Base-by-base conservation (phyloP, 2,797 vertebrate genomes). In the Hoplostethus mediterraneus region DNA sequence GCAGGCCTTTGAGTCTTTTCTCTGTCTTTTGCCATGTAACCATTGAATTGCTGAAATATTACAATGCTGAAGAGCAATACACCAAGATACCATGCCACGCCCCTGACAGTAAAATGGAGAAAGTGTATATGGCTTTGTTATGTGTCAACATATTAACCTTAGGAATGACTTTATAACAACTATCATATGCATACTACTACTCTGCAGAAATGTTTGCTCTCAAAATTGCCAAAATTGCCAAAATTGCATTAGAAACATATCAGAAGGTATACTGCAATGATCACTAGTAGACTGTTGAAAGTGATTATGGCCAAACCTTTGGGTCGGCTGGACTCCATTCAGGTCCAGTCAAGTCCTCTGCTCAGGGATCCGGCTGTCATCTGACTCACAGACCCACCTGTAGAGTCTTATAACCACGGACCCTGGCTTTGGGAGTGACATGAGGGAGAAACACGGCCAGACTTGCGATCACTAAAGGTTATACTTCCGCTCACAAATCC, bases 311-410 rank as follows among this genome's bases (percentile, higher is more conserved):
- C 12, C 5, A 58, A 80, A 92, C 92, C 90, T 92, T 62, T 80
- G 12, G 6, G 49, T 64, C 57, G 65, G 1, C 12, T 53, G 76
- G 69, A 81, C 38, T 85, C 82, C 91, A 93, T 93, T 8, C 10
- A 45, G 48, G 61, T 71, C 74, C 82, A 47, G 59, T 56, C 38
- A 40, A 67, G 45, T 72, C 67, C 71, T 57, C 71, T 14, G 31
- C 55, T 36, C 38, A 14, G 51, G 21, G 36, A 56, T 17, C 33
- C 55, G 40, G 49, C 28, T 51, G 47, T 75, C 58, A 48, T 57
- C 61, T 73, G 28, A 53, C 64, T 30, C 13, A 12, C 6, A 55
- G 62, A 63, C 51, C 12, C 48, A 77, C 83, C 73, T 78, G 67
- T 16, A 54, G 12, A 61, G 13, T 16, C 61, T 25, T 11, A 21